Evolutionary conservation across 2,113 vertebrate genomes (phyloP).

Genomic region (Hystrix cristata): DNA sequence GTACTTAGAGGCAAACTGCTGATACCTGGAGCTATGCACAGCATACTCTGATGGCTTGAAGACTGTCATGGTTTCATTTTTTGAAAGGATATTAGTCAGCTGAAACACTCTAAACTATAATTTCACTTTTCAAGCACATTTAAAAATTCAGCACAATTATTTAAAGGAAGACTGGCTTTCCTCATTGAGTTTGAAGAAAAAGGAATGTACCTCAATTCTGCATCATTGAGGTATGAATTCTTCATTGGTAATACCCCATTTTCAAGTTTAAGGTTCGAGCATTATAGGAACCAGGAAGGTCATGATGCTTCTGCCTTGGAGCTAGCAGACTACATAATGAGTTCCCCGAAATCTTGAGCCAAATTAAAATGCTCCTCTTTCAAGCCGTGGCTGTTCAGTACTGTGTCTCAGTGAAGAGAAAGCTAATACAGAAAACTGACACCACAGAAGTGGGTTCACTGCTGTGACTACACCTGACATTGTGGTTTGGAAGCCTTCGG

Average conservation of each 20-base stretch:
- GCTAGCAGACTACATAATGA: not conserved
- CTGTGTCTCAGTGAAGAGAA: not conserved
- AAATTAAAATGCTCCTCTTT: not conserved
- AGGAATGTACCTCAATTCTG: not conserved
- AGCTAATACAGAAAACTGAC: not conserved
- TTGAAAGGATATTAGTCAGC: not conserved
- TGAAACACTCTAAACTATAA: constrained; percentile 12
- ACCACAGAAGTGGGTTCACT: not conserved
- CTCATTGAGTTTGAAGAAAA: constrained; percentile 49
- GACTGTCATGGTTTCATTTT: not conserved
- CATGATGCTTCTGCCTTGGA: not conserved
- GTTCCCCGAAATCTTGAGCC: not conserved
- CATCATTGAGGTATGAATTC: not conserved
- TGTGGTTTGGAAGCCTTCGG: not conserved
- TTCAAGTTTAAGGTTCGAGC: not conserved
- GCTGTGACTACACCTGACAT: not conserved
- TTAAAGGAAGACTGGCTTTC: constrained; percentile 18
- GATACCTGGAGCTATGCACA: not conserved
- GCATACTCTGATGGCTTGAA: not conserved
- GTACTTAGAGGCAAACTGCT: not conserved
- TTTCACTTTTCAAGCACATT: constrained; percentile 11
- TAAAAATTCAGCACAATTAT: constrained; percentile 2
- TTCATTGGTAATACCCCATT: not conserved
- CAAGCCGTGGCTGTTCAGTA: not conserved
- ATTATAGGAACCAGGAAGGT: not conserved